Percentiles rank a stretch among this genome's conserved stretches.
These are phyloP conservation scores for Smutsia temminckii DNA, from an alignment of 2,797 vertebrate genomes.

Conservation along the genomic window DNA sequence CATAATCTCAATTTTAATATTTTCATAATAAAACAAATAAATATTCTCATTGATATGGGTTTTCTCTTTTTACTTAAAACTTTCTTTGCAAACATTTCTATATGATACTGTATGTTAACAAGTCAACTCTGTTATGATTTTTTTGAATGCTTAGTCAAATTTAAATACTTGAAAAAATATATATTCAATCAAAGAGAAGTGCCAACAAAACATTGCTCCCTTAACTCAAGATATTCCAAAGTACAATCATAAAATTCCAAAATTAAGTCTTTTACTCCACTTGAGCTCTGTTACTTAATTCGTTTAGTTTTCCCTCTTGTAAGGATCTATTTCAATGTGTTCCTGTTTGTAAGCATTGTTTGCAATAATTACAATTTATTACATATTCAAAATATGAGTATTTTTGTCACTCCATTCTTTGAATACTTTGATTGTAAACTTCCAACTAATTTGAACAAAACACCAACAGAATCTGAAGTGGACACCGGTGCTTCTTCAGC, in stretches of 20 bases:
- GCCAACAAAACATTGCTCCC: background rate
- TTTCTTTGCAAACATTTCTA: background rate
- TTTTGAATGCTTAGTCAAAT: constrained; percentile 25
- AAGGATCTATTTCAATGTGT: background rate
- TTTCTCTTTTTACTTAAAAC: background rate
- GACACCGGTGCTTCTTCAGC: background rate
- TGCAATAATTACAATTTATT: background rate
- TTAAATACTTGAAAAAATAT: constrained; percentile 17
- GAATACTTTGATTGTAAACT: constrained; percentile 27
- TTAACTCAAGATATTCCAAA: background rate
- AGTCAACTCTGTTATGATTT: background rate
- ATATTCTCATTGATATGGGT: background rate
- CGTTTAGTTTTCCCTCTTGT: background rate
- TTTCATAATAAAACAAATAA: constrained; percentile 1
- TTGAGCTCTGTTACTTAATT: background rate
- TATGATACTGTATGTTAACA: background rate
- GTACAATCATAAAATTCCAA: background rate
- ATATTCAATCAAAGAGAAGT: background rate
- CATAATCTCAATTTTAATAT: background rate
- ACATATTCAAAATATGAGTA: background rate
- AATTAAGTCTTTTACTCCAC: background rate
- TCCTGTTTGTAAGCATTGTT: background rate
- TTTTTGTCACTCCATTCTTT: background rate
- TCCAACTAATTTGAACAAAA: constrained; percentile 10
- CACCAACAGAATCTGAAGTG: background rate